phyloP scores from a whole-genome alignment of 2,113 vertebrate species.

The Naja naja region DNA sequence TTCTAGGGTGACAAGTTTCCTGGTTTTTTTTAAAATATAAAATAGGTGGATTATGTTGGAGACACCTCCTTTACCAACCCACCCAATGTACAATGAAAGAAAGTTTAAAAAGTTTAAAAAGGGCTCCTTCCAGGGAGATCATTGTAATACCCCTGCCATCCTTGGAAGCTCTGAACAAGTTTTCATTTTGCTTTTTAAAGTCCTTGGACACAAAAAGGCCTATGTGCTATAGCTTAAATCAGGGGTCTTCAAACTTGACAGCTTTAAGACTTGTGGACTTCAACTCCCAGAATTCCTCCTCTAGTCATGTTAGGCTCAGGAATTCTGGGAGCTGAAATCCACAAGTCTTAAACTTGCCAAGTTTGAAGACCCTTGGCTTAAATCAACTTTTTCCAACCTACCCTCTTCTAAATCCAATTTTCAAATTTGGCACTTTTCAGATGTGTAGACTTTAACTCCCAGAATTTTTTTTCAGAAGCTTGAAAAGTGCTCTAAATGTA shows the following conservation, averaged over 20 bases:
- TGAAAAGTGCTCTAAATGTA: background rate
- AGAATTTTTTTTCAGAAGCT: background rate
- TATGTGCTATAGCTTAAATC: background rate
- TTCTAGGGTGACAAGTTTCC: background rate
- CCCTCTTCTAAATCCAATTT: background rate
- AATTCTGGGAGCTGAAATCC: no score
- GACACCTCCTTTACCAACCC: background rate
- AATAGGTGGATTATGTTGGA: background rate
- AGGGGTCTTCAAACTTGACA: background rate
- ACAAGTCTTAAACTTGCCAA: no score
- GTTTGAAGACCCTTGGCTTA: background rate
- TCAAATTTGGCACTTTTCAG: background rate
- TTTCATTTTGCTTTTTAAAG: background rate
- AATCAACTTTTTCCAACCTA: background rate
- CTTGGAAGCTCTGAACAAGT: background rate
- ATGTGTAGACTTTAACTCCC: background rate
- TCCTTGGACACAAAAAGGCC: background rate
- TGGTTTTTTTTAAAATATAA: background rate
- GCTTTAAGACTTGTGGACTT: no score
- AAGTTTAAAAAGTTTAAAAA: background rate
- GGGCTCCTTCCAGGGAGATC: background rate
- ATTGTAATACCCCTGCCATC: background rate
- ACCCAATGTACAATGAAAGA: background rate
- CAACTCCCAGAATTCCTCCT: no score
- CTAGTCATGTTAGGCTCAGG: no score